Conservation (phyloP, 2,797 vertebrate genomes). For the Parauchenoglanis ngamensis region DNA sequence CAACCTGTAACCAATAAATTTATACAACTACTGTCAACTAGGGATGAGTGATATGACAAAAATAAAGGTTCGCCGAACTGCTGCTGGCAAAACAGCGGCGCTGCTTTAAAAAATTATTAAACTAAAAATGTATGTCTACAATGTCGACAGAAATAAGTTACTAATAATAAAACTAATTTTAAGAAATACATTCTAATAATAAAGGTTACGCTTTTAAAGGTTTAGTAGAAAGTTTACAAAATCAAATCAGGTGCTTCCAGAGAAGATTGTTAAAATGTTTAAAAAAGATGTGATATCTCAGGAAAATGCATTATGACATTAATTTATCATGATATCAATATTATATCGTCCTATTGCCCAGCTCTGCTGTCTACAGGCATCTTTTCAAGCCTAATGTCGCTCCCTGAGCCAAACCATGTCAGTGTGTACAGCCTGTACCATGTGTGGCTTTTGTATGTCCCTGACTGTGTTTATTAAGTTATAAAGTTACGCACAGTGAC, state of each 20-base stretch:
- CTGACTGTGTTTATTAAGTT: slow-evolving; percentile 65
- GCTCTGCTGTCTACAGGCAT: neutral
- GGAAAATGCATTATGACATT: neutral
- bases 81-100: neutral
- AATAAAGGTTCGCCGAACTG: neutral
- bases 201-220: neutral
- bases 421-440: neutral
- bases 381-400: neutral
- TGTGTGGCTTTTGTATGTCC: neutral
- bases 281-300: neutral
- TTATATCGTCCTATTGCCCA: neutral
- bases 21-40: neutral
- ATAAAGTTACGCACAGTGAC: slow-evolving; percentile 47
- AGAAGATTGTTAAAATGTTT: neutral
- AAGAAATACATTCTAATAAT: neutral
- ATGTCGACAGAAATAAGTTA: too few species aligned
- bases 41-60: neutral
- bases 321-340: neutral
- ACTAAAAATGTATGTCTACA: too few species aligned
- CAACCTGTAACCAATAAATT: neutral
- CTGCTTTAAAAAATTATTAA: neutral
- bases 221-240: neutral
- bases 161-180: neutral
- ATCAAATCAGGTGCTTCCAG: neutral
- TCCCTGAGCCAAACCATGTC: neutral